phyloP scores from a whole-genome alignment of 2,797 vertebrate species.

The Australoheros facetus region DNA sequence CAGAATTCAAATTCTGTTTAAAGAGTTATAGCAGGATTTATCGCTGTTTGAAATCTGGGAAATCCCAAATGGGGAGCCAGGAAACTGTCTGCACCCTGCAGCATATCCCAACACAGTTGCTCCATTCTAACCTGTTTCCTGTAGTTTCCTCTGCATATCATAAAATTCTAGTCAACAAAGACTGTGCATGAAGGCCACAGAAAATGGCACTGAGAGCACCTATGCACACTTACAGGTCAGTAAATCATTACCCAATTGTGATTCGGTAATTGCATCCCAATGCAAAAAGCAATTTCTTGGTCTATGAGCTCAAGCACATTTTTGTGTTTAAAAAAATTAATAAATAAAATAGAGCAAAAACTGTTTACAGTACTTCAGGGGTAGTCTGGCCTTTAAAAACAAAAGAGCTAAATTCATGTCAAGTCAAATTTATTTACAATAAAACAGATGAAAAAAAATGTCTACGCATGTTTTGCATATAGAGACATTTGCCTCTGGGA shows the following conservation, averaged over 20 bases:
- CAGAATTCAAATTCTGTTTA: background rate
- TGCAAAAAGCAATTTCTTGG: background rate
- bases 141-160: background rate
- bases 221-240: background rate
- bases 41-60: background rate
- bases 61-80: conserved; percentile 32
- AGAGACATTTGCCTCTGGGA: conserved; percentile 8
- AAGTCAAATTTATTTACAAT: background rate
- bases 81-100: conserved; percentile 35
- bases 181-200: background rate
- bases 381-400: background rate
- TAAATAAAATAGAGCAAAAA: background rate
- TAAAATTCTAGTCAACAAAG: conserved; percentile 19
- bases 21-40: background rate
- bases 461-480: background rate
- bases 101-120: conserved; percentile 16
- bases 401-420: background rate
- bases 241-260: background rate
- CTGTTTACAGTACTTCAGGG: background rate
- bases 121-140: conserved; percentile 40
- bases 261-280: background rate
- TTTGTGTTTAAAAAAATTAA: background rate
- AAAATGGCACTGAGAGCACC: background rate
- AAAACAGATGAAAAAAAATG: background rate
- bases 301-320: background rate